A percentile compares a stretch with the other conserved stretches of the same genome.
phyloP scores from a whole-genome alignment of 2,113 vertebrate species.

The Ophthalmolycus amberensis region DNA sequence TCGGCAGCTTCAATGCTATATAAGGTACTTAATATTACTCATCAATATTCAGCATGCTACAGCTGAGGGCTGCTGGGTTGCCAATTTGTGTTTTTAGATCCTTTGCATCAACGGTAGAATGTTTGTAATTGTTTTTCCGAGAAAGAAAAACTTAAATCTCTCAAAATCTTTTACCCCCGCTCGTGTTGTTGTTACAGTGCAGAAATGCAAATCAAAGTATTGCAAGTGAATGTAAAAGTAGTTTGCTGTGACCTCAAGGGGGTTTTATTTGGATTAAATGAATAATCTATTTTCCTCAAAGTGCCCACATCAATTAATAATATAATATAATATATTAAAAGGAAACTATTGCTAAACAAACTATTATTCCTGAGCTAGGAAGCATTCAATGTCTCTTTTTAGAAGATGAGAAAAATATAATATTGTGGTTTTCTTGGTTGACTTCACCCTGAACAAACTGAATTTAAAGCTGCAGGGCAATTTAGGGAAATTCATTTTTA shows the following conservation, averaged over 20 bases:
- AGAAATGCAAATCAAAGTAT: neutral
- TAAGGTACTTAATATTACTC: constrained; percentile 4
- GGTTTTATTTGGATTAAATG: neutral
- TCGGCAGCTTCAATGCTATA: neutral
- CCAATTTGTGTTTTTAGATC: neutral
- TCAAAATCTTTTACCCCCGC: neutral
- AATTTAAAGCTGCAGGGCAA: too few species aligned
- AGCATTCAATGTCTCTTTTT: too few species aligned
- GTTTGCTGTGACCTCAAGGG: neutral
- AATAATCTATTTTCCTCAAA: neutral
- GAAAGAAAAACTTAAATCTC: neutral
- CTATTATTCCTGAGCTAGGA: neutral
- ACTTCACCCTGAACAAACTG: too few species aligned
- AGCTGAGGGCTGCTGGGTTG: neutral
- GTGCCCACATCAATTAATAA: neutral
- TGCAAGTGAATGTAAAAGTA: neutral
- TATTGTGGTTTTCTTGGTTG: too few species aligned
- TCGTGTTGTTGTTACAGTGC: neutral
- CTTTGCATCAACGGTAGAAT: neutral
- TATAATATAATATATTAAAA: neutral
- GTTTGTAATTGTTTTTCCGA: neutral
- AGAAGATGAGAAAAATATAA: too few species aligned
- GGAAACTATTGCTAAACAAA: neutral
- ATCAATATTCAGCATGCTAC: neutral
- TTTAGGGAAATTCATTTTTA: too few species aligned